Evolutionary conservation across 2,888 invertebrate genomes (phyloP).

Genomic region (Yponomeuta evonymella): DNA sequence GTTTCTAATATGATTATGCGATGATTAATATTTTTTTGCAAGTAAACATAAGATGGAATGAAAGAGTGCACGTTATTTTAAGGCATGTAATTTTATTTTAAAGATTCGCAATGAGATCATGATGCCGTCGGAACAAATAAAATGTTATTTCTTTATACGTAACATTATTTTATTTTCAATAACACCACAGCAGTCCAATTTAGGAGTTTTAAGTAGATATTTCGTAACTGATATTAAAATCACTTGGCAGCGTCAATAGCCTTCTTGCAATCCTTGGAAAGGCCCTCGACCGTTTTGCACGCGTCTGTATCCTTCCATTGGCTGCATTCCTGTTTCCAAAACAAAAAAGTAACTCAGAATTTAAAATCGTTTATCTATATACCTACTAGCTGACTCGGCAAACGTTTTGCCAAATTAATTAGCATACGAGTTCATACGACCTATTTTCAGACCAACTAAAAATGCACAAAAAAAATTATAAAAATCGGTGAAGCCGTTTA

Average conservation of each 20-base stretch:
- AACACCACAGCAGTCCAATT: not conserved
- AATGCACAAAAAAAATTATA: too few relatives aligned
- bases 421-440: too few relatives aligned
- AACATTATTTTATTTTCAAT: constrained; percentile 32
- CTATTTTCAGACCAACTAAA: too few relatives aligned
- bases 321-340: constrained; percentile 29
- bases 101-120: not conserved
- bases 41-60: not conserved
- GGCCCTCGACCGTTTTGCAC: constrained; percentile 28
- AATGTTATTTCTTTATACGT: constrained; percentile 65
- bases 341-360: not conserved
- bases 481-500: too few relatives aligned
- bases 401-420: too few relatives aligned
- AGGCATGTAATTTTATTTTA: constrained; percentile 2
- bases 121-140: constrained; percentile 52
- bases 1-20: not conserved
- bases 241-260: constrained; percentile 8
- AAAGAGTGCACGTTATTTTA: not conserved
- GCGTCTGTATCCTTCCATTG: constrained; percentile 29
- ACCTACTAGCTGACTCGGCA: too few relatives aligned
- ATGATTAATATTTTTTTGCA: not conserved
- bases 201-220: not conserved
- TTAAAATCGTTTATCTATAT: too few relatives aligned
- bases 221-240: not conserved
- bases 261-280: constrained; percentile 28